These are phyloP conservation scores for Ditula angustiorana DNA, from an alignment of 2,888 invertebrate species.

Conservation along the genomic window DNA sequence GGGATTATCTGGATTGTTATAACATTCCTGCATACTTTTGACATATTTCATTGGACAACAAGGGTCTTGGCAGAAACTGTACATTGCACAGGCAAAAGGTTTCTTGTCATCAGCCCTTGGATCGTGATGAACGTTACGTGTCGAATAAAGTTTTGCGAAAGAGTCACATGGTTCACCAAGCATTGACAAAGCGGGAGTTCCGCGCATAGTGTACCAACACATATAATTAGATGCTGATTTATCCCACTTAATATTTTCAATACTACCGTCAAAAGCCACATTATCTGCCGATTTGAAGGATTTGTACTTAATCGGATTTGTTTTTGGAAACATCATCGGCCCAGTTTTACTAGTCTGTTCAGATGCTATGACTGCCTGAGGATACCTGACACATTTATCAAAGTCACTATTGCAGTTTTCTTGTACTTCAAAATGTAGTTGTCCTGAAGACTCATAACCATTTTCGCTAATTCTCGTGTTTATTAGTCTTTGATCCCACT, in stretches of 20 bases:
- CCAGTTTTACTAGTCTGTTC: neutral
- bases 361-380: constrained; percentile 65
- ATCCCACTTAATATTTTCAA: constrained; percentile 87
- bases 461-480: neutral
- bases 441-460: constrained; percentile 64
- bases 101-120: constrained; percentile 83
- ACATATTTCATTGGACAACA: constrained; percentile 85
- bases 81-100: constrained; percentile 85
- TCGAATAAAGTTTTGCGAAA: constrained; percentile 81
- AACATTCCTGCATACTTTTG: constrained; percentile 51
- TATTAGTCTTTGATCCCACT: neutral
- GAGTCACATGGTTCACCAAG: constrained; percentile 87
- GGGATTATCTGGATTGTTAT: neutral
- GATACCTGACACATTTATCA: constrained; percentile 83
- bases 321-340: neutral
- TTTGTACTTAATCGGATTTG: neutral
- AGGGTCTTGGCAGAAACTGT: constrained; percentile 89
- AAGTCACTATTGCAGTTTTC: constrained; percentile 83
- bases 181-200: constrained; percentile 75
- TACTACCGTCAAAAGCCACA: constrained; percentile 55
- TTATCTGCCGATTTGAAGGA: too few species aligned
- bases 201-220: constrained; percentile 88
- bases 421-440: constrained; percentile 87
- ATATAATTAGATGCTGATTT: constrained; percentile 87
- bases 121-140: constrained; percentile 78